These are phyloP conservation scores for Falco concolor DNA, from an alignment of 2,797 vertebrate genomes.

Conservation along the genomic window DNA sequence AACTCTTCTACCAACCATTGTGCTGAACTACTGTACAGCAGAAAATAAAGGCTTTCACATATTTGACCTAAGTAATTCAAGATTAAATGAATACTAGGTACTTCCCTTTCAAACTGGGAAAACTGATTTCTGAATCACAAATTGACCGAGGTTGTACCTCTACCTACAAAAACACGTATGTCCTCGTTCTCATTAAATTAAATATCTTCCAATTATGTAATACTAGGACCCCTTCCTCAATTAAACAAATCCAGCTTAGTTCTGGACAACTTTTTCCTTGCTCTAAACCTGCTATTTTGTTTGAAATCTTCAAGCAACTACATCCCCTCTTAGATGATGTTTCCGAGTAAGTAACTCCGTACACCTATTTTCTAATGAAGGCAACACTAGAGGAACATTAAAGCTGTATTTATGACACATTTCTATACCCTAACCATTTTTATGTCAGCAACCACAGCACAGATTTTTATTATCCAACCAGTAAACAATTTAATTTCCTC, in stretches of 20 bases:
- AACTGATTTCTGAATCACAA: background rate
- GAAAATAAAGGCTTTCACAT: background rate
- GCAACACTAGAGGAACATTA: background rate
- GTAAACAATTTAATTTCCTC: background rate
- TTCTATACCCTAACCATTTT: background rate
- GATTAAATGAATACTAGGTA: background rate
- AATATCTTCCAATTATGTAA: background rate
- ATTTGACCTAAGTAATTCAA: background rate
- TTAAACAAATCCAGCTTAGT: background rate
- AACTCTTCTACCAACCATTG: background rate
- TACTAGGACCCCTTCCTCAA: background rate
- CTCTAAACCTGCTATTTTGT: background rate
- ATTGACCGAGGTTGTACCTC: accelerated
- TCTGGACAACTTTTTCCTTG: background rate
- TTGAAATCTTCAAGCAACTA: background rate
- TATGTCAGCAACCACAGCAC: background rate
- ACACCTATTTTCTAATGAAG: background rate
- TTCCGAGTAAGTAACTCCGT: background rate
- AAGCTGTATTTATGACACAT: background rate
- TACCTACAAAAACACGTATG: background rate
- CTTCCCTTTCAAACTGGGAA: background rate
- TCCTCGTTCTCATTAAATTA: background rate
- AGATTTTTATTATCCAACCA: background rate
- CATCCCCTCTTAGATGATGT: background rate
- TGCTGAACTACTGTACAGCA: background rate